A percentile compares a stretch with the other conserved stretches of the same genome.
phyloP scores from a whole-genome alignment of 1,140 invertebrate genomes.

The Neelides sp. region DNA sequence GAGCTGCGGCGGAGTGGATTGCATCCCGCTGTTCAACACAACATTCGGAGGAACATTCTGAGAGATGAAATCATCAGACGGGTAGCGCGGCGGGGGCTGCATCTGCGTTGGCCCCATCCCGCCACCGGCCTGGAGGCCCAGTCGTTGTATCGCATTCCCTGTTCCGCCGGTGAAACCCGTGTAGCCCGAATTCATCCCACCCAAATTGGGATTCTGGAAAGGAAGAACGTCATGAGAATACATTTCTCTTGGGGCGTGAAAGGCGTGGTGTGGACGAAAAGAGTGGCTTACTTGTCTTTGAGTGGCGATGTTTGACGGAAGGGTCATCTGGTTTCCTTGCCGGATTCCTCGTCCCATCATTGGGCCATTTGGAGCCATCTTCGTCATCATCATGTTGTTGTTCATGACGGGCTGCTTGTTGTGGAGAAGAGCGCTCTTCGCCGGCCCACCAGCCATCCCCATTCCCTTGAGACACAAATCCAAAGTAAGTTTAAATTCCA shows the following conservation, averaged over 20 bases:
- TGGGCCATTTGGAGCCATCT: conserved; percentile 27
- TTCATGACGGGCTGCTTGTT: conserved; percentile 26
- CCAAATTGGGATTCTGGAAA: conserved; percentile 14
- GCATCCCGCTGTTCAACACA: conserved; percentile 19
- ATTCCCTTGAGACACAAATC: conserved; percentile 17
- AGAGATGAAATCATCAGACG: conserved; percentile 22
- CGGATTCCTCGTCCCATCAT: conserved; percentile 19
- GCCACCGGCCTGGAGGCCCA: conserved; percentile 21
- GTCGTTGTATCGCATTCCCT: conserved; percentile 22
- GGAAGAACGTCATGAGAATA: background rate
- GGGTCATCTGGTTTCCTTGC: conserved; percentile 9
- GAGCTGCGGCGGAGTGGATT: conserved; percentile 9
- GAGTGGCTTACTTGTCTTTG: conserved; percentile 18
- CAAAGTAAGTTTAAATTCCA: background rate
- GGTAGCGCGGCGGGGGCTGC: conserved; percentile 29
- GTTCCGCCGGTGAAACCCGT: conserved; percentile 9
- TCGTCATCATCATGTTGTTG: conserved; percentile 29
- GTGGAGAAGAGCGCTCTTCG: conserved; percentile 14
- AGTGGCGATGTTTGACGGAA: conserved; percentile 18
- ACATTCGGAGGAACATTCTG: conserved; percentile 26
- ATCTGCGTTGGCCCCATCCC: conserved; percentile 14
- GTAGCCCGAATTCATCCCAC: conserved; percentile 19
- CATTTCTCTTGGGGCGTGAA: too few species aligned
- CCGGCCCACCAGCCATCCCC: conserved; percentile 17
- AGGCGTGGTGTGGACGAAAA: too few species aligned